Base-by-base conservation (phyloP, 2,113 vertebrate genomes). In the Nestor notabilis region DNA sequence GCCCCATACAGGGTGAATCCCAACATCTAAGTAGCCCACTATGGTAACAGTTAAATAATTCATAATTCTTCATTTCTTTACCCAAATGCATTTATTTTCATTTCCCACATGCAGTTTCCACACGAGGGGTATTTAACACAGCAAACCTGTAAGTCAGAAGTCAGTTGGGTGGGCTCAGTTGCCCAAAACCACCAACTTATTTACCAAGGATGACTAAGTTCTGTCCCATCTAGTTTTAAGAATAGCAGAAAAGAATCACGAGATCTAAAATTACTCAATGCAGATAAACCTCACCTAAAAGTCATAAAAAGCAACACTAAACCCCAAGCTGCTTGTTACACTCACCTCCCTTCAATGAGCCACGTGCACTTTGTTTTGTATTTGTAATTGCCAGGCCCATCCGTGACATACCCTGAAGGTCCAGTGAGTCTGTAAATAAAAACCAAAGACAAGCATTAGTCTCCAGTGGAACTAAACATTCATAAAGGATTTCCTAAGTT, bases 321-420 rank as follows among this genome's bases (percentile, higher is more conserved):
- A 71, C 8, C 14, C 28, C 29, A n/a, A 49, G 47, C 12, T 24
- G 25, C 18, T 92, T 72, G 41, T 4, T 44, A 98, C 21, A 89
- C 99, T 99, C 96, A 99, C 99, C 98, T 98, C 98, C 99, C 99
- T 94, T 99, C 99, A 58, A 99, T 99, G 7, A 99, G 99, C 99
- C 99, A 99, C 0, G 99, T 99, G 95, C 99, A 99, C 87, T 99
- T 99, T 6, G 99, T 99, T 98, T 99, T 99, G 97, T 99, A 99
- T 95, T 99, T 99, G 97, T 99, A 99, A 98, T 99, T 99, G 53
- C 99, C 99, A 72, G 99, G 99, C 92, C 99, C 99, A 83, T 99
- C 99, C 2, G 99, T 99, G 93, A 99, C 98, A 60, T 98, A 99
- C 18, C 99, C 99, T 31, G 98, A 99, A 68, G 99, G 97, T 35